Conservation (phyloP, 2,797 vertebrate genomes). For the Epinephelus malabaricus region DNA sequence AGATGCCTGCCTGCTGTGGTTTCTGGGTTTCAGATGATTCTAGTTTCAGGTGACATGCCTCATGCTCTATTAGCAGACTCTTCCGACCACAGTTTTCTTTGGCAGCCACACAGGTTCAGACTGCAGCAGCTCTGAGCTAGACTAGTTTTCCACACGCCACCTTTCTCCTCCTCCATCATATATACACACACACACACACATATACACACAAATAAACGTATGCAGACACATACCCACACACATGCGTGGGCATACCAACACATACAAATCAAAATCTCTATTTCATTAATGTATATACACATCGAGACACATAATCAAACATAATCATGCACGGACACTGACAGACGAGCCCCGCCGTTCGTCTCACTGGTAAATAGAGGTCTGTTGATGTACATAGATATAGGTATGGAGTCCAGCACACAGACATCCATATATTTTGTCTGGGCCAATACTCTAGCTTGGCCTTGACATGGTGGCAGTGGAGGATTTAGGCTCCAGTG, state of each 20-base stretch:
- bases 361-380: slow-evolving; percentile 76
- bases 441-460: slow-evolving; percentile 70
- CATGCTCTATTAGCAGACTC: slow-evolving; percentile 92
- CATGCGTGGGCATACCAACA: slow-evolving; percentile 60
- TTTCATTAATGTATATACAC: slow-evolving; percentile 75
- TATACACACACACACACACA: slow-evolving; percentile 63
- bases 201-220: slow-evolving; percentile 69
- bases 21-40: slow-evolving; percentile 89
- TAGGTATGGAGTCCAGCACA: slow-evolving; percentile 64
- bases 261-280: slow-evolving; percentile 69
- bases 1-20: slow-evolving; percentile 87
- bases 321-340: slow-evolving; percentile 76
- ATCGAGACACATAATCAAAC: slow-evolving; percentile 77
- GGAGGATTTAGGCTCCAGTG: slow-evolving; percentile 78
- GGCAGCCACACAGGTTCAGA: slow-evolving; percentile 82
- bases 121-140: slow-evolving; percentile 81
- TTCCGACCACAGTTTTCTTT: slow-evolving; percentile 92
- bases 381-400: slow-evolving; percentile 77
- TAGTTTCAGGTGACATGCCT: slow-evolving; percentile 93
- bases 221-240: slow-evolving; percentile 62
- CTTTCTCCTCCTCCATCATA: slow-evolving; percentile 78
- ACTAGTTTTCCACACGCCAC: slow-evolving; percentile 86
- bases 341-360: slow-evolving; percentile 74
- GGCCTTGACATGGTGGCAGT: slow-evolving; percentile 77
- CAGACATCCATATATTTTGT: slow-evolving; percentile 80